Percentiles rank a stretch among this genome's conserved stretches.
Evolutionary conservation across 2,797 vertebrate genomes (phyloP).

Genomic region (Phoeniculus purpureus): DNA sequence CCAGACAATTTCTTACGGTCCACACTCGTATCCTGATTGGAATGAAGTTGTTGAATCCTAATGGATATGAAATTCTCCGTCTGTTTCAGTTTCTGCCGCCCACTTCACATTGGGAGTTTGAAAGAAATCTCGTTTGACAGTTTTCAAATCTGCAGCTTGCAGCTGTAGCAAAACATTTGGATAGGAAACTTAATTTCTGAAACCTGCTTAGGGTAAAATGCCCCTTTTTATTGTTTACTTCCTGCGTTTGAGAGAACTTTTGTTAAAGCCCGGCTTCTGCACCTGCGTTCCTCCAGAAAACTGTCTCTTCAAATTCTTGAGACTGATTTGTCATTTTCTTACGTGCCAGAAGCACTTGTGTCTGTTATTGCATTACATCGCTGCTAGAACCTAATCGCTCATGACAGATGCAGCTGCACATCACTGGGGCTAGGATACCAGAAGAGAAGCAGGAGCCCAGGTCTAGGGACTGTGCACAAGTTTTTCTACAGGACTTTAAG

Average conservation of each 20-base stretch:
- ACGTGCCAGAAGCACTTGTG: slow-evolving; percentile 62
- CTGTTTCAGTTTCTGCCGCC: not conserved
- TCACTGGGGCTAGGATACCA: slow-evolving; percentile 40
- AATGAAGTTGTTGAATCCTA: not conserved
- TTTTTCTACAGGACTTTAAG: slow-evolving; percentile 25
- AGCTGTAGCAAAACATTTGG: slow-evolving; percentile 48
- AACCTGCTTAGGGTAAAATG: slow-evolving; percentile 56
- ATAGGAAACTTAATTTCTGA: slow-evolving; percentile 50
- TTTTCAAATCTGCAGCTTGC: not conserved
- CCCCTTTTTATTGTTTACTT: slow-evolving; percentile 67
- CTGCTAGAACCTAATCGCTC: slow-evolving; percentile 60
- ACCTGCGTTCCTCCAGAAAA: slow-evolving; percentile 68
- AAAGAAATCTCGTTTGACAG: slow-evolving; percentile 56
- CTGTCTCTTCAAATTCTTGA: slow-evolving; percentile 70
- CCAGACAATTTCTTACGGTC: not conserved
- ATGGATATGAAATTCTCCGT: slow-evolving; percentile 1
- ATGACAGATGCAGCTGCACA: slow-evolving; percentile 68
- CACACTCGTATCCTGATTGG: not conserved
- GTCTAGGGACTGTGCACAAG: not conserved
- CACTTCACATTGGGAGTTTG: slow-evolving; percentile 1
- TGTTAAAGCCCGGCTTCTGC: slow-evolving; percentile 48
- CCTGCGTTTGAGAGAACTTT: slow-evolving; percentile 60
- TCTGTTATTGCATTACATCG: not conserved
- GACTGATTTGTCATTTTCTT: slow-evolving; percentile 74
- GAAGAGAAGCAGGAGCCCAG: slow-evolving; percentile 5